Conservation (phyloP, 2,888 invertebrate genomes). For the Leptopterna dolabrata region DNA sequence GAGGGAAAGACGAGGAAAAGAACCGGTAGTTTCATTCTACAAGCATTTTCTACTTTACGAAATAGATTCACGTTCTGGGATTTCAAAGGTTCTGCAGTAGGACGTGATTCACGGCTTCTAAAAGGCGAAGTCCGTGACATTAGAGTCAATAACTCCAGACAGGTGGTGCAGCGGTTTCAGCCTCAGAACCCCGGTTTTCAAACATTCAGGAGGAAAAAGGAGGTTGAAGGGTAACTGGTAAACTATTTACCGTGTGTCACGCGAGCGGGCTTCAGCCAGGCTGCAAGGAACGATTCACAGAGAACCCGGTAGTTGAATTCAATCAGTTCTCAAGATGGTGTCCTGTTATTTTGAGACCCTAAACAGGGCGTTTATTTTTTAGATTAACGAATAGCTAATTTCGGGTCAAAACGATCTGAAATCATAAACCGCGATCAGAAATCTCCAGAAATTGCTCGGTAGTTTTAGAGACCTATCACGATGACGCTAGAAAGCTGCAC, state of each 20-base stretch:
- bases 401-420: no score
- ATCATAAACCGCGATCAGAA: no score
- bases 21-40: not conserved
- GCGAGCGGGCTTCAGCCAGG: not conserved
- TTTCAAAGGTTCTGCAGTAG: slow-evolving; percentile 20
- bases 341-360: no score
- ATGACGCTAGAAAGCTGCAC: no score
- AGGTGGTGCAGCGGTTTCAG: not conserved
- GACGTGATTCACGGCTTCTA: slow-evolving; percentile 41
- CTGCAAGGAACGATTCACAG: not conserved
- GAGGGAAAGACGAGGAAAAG: not conserved
- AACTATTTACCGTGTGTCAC: slow-evolving; percentile 27
- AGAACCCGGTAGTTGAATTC: not conserved
- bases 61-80: slow-evolving; percentile 47
- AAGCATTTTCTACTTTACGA: slow-evolving; percentile 31
- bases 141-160: slow-evolving; percentile 26
- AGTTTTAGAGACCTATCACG: no score
- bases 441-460: no score
- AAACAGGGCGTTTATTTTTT: no score
- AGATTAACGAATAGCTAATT: no score
- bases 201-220: not conserved
- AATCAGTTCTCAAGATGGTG: not conserved
- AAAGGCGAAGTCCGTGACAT: slow-evolving; percentile 17
- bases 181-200: not conserved
- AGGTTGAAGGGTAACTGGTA: slow-evolving; percentile 7